A percentile compares a stretch with the other conserved stretches of the same genome.
Evolutionary conservation across 2,113 vertebrate genomes (phyloP).

Genomic region (Notechis scutatus): DNA sequence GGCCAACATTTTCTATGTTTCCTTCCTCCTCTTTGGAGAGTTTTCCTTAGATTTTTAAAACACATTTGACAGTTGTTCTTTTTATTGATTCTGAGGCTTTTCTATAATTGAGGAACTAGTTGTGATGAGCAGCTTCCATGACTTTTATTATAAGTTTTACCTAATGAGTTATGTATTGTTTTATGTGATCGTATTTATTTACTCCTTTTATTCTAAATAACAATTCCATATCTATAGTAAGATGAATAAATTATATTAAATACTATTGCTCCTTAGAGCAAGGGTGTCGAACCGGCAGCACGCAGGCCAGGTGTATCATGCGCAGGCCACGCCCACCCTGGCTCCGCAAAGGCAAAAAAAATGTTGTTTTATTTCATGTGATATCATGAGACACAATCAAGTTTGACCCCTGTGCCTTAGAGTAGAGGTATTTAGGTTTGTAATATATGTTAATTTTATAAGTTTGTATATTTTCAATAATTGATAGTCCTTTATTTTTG

Average conservation of each 20-base stretch:
- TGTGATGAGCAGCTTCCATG: not conserved
- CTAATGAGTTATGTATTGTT: not conserved
- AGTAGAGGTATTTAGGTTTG: not conserved
- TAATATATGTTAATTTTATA: not conserved
- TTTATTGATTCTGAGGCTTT: not conserved
- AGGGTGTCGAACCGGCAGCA: too few species aligned
- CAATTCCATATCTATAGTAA: not conserved
- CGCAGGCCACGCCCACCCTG: too few species aligned
- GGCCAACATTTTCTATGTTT: not conserved
- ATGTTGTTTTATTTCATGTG: too few species aligned
- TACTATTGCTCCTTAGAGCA: not conserved
- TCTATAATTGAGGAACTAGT: not conserved
- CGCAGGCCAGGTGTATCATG: too few species aligned
- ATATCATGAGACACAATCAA: too few species aligned
- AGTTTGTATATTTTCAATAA: not conserved
- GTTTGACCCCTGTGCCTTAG: not conserved
- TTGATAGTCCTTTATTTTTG: not conserved
- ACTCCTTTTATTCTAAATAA: not conserved
- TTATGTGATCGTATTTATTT: not conserved
- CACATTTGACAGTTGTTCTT: not conserved
- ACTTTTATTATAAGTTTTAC: not conserved
- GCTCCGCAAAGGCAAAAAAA: too few species aligned
- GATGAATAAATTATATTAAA: not conserved
- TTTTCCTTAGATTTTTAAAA: not conserved
- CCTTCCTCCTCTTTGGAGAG: not conserved